Percentiles rank a stretch among this genome's conserved stretches.
Evolutionary conservation across 2,888 invertebrate species (phyloP).

Genomic region (Mythimna albipuncta): DNA sequence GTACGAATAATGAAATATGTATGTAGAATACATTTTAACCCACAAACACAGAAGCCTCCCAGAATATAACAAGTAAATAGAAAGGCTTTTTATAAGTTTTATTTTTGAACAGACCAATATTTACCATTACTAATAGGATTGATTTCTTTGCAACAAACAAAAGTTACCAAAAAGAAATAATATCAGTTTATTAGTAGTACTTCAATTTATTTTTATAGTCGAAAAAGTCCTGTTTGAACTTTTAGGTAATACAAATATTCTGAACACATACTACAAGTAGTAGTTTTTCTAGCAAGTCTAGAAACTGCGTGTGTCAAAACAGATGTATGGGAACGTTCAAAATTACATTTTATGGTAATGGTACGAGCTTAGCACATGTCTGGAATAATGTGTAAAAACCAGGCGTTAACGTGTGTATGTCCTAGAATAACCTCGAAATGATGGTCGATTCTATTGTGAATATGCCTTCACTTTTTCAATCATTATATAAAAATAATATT

Average conservation of each 20-base stretch:
- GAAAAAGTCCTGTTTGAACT: background rate
- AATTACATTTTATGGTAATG: constrained; percentile 51
- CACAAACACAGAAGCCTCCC: no score
- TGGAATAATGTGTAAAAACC: constrained; percentile 40
- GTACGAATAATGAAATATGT: no score
- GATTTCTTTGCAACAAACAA: no score
- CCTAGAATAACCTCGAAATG: constrained; percentile 36
- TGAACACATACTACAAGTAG: background rate
- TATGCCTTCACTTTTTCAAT: background rate
- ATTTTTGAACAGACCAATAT: no score
- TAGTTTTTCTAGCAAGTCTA: constrained; percentile 24
- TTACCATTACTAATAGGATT: no score
- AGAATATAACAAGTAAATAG: no score
- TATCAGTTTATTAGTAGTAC: no score
- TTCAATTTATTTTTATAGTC: no score
- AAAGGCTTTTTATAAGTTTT: no score
- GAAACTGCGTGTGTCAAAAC: constrained; percentile 40
- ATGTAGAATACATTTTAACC: no score
- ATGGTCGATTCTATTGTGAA: background rate
- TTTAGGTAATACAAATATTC: constrained; percentile 17
- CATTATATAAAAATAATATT: background rate
- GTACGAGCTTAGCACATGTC: constrained; percentile 46
- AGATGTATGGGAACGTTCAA: constrained; percentile 42
- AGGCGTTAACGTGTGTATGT: constrained; percentile 18
- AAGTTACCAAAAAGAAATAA: no score